Evolutionary conservation across 2,888 invertebrate species (phyloP), one percentile per base, ranked within the genome.

Genomic region (Rhorus exstirpatorius): DNA sequence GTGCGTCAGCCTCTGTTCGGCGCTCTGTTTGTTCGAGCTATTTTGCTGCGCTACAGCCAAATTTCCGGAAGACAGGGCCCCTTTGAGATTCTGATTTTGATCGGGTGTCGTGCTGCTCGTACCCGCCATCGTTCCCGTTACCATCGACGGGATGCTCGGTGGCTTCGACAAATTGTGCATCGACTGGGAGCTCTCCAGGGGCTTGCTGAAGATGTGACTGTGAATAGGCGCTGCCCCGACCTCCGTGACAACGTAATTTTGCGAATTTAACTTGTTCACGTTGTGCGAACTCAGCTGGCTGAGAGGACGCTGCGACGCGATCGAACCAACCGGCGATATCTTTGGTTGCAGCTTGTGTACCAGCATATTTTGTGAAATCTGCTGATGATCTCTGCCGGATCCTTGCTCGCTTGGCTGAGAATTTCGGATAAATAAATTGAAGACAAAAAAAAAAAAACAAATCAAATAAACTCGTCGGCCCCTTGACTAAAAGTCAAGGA

Each of bases 1-100:
- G 93, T 99, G 99, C 8, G 99, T 98, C 71, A 99, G 94, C 87
- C 98, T 94, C 91, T 97, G 96, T 92, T 97, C 97, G 87, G 97
- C 97, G 90, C 97, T 94, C 86, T 94, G 95, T 88, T 95, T 95
- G 67, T 92, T 93, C 41, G 92, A 89, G 77, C 92, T 91, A 49
- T 92, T 90, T 19, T 93, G 51, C 12, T 78, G 80, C 17, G 90
- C 86, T 21, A 88, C 88, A n/a, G 90, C 89, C 79, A 91, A 86
- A 81, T 91, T 92, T 44, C 93, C 92, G 3, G 92, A 92, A 0
- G 93, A 93, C 67, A 93, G 85, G 41, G 94, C 94, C 85, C 93
- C 93, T 84, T 94, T 95, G 84, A 95, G 93, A 89, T 95, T 95
- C 86, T 95, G 95, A 90, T 95, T 95, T 86, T 95, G 95, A 89